A percentile compares a stretch with the other conserved stretches of the same genome.
Evolutionary conservation across 2,888 invertebrate species (phyloP).

Genomic region (Sclerodermus sp.): DNA sequence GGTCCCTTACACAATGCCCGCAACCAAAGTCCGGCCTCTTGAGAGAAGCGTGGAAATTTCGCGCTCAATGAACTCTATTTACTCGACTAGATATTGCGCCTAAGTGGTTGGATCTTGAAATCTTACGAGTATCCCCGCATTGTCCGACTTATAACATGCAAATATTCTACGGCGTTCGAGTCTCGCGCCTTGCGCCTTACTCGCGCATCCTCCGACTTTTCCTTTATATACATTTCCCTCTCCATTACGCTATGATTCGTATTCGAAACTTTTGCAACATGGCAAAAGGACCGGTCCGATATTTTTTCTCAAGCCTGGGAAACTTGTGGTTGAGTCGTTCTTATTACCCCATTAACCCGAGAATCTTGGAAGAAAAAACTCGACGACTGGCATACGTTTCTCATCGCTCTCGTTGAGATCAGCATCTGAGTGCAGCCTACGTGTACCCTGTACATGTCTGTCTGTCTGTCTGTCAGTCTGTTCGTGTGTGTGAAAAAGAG

Average conservation of each 20-base stretch:
- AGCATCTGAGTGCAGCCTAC: not conserved
- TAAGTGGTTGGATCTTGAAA: not conserved
- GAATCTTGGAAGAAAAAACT: too few relatives aligned
- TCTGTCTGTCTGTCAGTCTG: not conserved
- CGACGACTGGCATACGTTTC: not conserved
- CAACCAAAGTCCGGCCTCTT: slow-evolving; percentile 6
- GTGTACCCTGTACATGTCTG: not conserved
- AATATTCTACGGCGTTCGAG: not conserved
- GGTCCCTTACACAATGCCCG: slow-evolving; percentile 10
- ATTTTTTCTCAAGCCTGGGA: not conserved
- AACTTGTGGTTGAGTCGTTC: not conserved
- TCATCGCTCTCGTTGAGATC: slow-evolving; percentile 5
- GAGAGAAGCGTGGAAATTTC: slow-evolving; percentile 2
- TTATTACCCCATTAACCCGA: not conserved
- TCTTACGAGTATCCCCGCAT: not conserved
- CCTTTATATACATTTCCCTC: too few relatives aligned
- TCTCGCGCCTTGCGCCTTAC: too few relatives aligned
- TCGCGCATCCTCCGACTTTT: too few relatives aligned
- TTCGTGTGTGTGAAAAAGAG: not conserved
- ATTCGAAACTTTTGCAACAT: too few relatives aligned
- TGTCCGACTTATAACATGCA: not conserved
- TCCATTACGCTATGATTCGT: too few relatives aligned
- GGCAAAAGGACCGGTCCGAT: too few relatives aligned
- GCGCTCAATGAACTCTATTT: not conserved
- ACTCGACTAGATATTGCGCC: not conserved